These are phyloP conservation scores for Ptychoptera albimana DNA, from an alignment of 2,888 invertebrate species.

Conservation along the genomic window DNA sequence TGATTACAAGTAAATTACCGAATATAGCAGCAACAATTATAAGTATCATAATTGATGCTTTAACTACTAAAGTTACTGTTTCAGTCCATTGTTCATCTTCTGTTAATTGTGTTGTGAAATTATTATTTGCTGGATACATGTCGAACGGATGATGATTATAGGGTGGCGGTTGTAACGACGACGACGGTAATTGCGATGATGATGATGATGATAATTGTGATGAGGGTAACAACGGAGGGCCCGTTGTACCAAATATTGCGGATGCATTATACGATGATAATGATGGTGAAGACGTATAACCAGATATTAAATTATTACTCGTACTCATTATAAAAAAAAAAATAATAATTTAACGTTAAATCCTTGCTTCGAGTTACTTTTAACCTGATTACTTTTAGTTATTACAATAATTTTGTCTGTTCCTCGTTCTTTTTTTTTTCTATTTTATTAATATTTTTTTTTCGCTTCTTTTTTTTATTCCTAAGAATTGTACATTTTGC, in stretches of 20 bases:
- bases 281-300: background rate
- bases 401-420: too few species aligned
- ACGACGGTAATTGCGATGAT: background rate
- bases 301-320: too few species aligned
- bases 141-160: background rate
- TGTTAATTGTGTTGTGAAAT: background rate
- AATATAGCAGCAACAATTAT: slow-evolving; percentile 80
- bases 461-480: too few species aligned
- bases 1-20: slow-evolving; percentile 80
- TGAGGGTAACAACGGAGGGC: slow-evolving; percentile 7
- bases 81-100: slow-evolving; percentile 33
- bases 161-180: background rate
- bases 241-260: slow-evolving; percentile 11
- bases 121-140: background rate
- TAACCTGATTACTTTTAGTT: too few species aligned
- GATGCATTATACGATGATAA: slow-evolving; percentile 3
- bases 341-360: too few species aligned
- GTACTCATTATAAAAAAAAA: too few species aligned
- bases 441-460: too few species aligned
- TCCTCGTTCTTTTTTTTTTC: too few species aligned
- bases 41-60: slow-evolving; percentile 69
- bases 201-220: background rate
- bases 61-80: slow-evolving; percentile 43
- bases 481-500: too few species aligned
- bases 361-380: too few species aligned